Conservation (phyloP, 2,888 invertebrate species). For the Troglohyphantes excavatus region DNA sequence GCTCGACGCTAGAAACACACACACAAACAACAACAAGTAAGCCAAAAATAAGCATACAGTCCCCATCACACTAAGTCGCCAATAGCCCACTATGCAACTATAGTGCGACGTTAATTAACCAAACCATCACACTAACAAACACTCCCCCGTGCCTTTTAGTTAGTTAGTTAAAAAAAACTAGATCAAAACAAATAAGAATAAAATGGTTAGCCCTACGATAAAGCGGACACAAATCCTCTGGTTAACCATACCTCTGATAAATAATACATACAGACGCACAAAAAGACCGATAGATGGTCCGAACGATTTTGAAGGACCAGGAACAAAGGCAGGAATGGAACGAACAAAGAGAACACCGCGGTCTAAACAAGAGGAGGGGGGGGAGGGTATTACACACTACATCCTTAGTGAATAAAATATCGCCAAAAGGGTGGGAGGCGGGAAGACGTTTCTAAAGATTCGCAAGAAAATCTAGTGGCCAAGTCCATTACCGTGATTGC, state of each 20-base stretch:
- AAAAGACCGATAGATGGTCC: constrained; percentile 14
- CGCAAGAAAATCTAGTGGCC: constrained; percentile 56
- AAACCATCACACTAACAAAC: too few species aligned
- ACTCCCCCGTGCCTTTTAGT: too few species aligned
- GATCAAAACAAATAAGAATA: too few species aligned
- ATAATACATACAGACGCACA: constrained; percentile 46
- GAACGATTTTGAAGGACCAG: constrained; percentile 51
- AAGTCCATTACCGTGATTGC: constrained; percentile 72
- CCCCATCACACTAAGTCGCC: too few species aligned
- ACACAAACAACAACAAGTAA: too few species aligned
- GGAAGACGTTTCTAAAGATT: constrained; percentile 24
- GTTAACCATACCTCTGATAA: constrained; percentile 53
- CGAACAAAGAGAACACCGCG: background rate
- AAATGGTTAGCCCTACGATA: too few species aligned
- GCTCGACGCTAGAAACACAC: too few species aligned
- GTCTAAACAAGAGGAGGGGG: background rate
- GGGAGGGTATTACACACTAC: constrained; percentile 43
- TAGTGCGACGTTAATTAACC: too few species aligned
- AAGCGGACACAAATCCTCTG: background rate
- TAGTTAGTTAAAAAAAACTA: too few species aligned
- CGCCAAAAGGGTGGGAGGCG: constrained; percentile 32
- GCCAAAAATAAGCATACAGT: too few species aligned
- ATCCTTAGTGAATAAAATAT: constrained; percentile 75
- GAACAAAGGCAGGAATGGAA: constrained; percentile 4
- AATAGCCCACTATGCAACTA: too few species aligned